A percentile compares a stretch with the other conserved stretches of the same genome.
phyloP scores from a whole-genome alignment of 2,113 vertebrate genomes.

The Turdus rufiventris region DNA sequence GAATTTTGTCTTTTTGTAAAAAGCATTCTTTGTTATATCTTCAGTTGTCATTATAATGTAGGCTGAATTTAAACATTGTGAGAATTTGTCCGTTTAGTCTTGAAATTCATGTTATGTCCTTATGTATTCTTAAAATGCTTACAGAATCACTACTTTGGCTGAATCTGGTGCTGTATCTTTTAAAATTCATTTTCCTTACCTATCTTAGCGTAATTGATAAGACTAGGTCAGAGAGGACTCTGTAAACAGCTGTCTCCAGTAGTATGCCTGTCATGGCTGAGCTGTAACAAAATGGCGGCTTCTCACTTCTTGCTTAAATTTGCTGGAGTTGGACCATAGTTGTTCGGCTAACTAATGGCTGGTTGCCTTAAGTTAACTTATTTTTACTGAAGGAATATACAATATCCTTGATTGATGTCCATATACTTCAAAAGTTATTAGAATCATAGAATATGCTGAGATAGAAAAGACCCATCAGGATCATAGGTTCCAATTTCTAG shows the following conservation, averaged over 20 bases:
- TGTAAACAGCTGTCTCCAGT: not conserved
- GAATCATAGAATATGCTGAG: not conserved
- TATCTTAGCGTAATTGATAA: not conserved
- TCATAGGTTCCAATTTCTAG: not conserved
- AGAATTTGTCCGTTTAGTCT: not conserved
- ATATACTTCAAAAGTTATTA: not conserved
- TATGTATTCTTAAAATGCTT: not conserved
- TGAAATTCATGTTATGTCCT: not conserved
- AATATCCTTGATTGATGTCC: not conserved
- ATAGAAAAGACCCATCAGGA: not conserved
- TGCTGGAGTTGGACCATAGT: not conserved
- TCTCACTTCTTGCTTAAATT: not conserved
- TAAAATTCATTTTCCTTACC: not conserved
- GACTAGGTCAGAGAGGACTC: not conserved
- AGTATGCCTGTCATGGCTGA: not conserved
- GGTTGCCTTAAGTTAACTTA: not conserved
- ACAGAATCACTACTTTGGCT: not conserved
- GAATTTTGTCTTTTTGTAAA: not conserved
- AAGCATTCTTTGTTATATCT: not conserved
- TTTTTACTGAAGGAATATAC: not conserved
- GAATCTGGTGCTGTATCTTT: not conserved
- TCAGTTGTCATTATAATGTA: not conserved
- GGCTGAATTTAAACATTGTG: not conserved
- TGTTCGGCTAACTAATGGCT: not conserved
- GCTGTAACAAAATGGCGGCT: not conserved